Percentiles rank a stretch among this genome's conserved stretches.
These are phyloP conservation scores for Odontocolon sp. DNA, from an alignment of 2,888 invertebrate genomes.

Conservation along the genomic window DNA sequence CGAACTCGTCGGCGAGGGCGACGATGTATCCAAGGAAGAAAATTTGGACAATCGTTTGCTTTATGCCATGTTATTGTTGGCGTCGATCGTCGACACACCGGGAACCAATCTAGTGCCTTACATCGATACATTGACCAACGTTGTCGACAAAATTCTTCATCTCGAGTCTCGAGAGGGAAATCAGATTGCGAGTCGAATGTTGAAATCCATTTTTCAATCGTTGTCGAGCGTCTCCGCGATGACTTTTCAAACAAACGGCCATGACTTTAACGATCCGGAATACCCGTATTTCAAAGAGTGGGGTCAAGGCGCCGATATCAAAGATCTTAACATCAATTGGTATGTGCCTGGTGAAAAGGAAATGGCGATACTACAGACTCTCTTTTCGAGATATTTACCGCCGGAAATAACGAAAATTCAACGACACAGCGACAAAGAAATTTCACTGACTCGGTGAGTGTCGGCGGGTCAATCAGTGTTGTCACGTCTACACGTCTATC, in stretches of 20 bases:
- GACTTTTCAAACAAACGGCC: constrained; percentile 82
- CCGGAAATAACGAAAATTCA: constrained; percentile 85
- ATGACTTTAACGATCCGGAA: constrained; percentile 84
- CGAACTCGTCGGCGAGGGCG: constrained; percentile 82
- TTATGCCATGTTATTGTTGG: constrained; percentile 89
- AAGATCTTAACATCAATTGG: constrained; percentile 88
- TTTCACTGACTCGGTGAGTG: constrained; percentile 81
- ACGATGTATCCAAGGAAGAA: constrained; percentile 88
- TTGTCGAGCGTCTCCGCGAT: constrained; percentile 84
- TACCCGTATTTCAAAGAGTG: constrained; percentile 90
- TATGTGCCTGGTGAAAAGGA: constrained; percentile 89
- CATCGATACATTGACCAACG: constrained; percentile 84
- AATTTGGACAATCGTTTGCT: constrained; percentile 89
- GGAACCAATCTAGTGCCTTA: constrained; percentile 86
- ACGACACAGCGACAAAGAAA: constrained; percentile 82
- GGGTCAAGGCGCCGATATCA: constrained; percentile 88
- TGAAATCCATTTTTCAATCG: constrained; percentile 84
- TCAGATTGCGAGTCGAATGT: constrained; percentile 84
- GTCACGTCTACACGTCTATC: not conserved
- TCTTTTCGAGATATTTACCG: constrained; percentile 86
- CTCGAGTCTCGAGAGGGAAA: constrained; percentile 87
- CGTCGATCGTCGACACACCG: constrained; percentile 87
- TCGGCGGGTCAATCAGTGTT: not conserved
- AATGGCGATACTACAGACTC: constrained; percentile 84
- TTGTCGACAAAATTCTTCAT: constrained; percentile 88